phyloP scores from a whole-genome alignment of 2,888 invertebrate genomes.

The Pachydiplax longipennis region DNA sequence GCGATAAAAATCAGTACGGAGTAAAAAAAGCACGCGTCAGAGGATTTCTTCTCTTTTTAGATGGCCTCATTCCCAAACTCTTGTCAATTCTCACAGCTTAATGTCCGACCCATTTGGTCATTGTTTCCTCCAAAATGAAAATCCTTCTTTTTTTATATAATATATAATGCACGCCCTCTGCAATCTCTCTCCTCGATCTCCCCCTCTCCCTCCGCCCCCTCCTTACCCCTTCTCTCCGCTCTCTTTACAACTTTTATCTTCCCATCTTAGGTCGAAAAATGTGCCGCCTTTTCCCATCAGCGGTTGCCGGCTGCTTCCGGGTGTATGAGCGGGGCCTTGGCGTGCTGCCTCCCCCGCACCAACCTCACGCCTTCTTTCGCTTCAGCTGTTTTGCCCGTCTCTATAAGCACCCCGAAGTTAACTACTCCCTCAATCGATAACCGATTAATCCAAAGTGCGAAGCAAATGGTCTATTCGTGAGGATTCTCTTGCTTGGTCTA shows the following conservation, averaged over 20 bases:
- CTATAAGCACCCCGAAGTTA: no score
- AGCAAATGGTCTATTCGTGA: no score
- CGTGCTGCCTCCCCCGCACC: slow-evolving; percentile 17
- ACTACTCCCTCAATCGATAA: no score
- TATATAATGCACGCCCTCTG: slow-evolving; percentile 15
- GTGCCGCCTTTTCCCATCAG: slow-evolving; percentile 41
- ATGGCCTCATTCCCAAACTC: slow-evolving; percentile 39
- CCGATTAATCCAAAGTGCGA: no score
- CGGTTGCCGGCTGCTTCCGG: slow-evolving; percentile 38
- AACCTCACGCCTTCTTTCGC: neutral
- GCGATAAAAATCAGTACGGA: slow-evolving; percentile 17
- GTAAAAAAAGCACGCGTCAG: neutral
- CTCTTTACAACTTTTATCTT: slow-evolving; percentile 2
- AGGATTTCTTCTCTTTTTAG: slow-evolving; percentile 10
- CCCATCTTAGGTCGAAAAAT: slow-evolving; percentile 28
- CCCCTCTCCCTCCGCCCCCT: neutral
- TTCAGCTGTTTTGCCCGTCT: neutral
- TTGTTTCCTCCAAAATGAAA: slow-evolving; percentile 33
- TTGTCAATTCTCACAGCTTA: slow-evolving; percentile 37
- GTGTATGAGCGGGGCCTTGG: neutral
- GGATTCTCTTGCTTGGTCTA: no score
- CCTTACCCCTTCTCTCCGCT: neutral
- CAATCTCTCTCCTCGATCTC: slow-evolving; percentile 2
- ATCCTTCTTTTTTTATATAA: slow-evolving; percentile 1
- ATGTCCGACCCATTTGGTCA: slow-evolving; percentile 41